A percentile compares a stretch with the other conserved stretches of the same genome.
Evolutionary conservation across 2,113 vertebrate genomes (phyloP).

Genomic region (Etheostoma cragini): DNA sequence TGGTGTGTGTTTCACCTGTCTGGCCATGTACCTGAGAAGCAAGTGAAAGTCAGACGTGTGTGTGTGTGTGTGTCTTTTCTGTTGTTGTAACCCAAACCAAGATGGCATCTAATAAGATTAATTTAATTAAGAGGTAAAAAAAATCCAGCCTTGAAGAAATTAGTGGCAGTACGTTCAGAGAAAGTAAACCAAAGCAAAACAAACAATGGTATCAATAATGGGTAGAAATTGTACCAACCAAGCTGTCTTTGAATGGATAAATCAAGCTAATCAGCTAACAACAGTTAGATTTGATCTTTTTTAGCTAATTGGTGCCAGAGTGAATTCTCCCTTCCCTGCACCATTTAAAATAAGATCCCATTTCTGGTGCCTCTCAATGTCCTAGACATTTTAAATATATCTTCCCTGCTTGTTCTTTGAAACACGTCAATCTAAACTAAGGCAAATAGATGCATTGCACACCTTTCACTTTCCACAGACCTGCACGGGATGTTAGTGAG

Average conservation of each 20-base stretch:
- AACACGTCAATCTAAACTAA: not conserved
- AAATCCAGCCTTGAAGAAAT: not conserved
- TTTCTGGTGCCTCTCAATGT: not conserved
- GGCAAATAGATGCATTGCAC: not conserved
- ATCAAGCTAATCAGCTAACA: not conserved
- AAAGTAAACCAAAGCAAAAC: not conserved
- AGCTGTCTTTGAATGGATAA: not conserved
- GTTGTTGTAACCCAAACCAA: not conserved
- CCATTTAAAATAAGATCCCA: not conserved
- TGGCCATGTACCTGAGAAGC: slow-evolving; percentile 58
- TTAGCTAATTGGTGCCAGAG: not conserved
- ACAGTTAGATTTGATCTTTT: not conserved
- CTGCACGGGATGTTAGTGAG: not conserved
- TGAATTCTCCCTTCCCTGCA: not conserved
- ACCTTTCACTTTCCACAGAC: not conserved
- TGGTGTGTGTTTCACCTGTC: slow-evolving; percentile 74
- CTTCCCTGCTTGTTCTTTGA: not conserved
- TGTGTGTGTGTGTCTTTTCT: not conserved
- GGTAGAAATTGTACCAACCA: not conserved
- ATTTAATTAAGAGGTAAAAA: not conserved
- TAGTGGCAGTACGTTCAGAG: not conserved
- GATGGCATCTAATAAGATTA: not conserved
- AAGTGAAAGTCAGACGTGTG: slow-evolving; percentile 62
- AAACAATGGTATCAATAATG: not conserved
- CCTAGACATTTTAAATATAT: not conserved